Conservation (phyloP, 2,113 vertebrate genomes). For the Dermatemys mawii region DNA sequence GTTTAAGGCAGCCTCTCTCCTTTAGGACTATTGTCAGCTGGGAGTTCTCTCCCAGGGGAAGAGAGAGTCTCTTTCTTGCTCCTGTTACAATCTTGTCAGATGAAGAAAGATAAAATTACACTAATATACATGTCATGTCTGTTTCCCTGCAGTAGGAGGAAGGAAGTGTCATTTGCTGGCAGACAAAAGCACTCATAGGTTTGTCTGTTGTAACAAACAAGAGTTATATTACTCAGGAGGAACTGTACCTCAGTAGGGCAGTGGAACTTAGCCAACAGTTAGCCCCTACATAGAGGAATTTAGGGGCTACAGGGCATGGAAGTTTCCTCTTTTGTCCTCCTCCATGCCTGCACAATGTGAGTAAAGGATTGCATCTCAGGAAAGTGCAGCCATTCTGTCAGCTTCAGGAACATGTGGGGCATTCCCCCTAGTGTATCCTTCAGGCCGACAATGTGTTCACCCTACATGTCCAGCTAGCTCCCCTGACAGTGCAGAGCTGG, state of each 20-base stretch:
- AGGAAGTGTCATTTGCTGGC: background rate
- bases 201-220: background rate
- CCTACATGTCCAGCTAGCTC: background rate
- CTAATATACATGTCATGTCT: background rate
- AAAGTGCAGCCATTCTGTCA: background rate
- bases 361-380: background rate
- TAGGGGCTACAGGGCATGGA: background rate
- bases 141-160: background rate
- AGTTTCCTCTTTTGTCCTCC: background rate
- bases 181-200: background rate
- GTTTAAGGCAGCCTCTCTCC: slow-evolving; percentile 73
- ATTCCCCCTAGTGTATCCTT: background rate
- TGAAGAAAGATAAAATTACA: slow-evolving; percentile 50
- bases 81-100: slow-evolving; percentile 32
- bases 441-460: background rate
- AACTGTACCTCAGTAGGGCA: background rate
- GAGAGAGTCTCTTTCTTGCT: slow-evolving; percentile 49
- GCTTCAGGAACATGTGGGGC: background rate
- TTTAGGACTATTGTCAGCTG: slow-evolving; percentile 70
- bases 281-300: background rate
- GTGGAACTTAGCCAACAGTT: background rate
- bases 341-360: background rate
- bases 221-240: background rate
- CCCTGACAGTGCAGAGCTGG: background rate
- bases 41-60: slow-evolving; percentile 67